Base-by-base conservation (phyloP, 2,888 invertebrate genomes). In the Notodonta dromedarius region DNA sequence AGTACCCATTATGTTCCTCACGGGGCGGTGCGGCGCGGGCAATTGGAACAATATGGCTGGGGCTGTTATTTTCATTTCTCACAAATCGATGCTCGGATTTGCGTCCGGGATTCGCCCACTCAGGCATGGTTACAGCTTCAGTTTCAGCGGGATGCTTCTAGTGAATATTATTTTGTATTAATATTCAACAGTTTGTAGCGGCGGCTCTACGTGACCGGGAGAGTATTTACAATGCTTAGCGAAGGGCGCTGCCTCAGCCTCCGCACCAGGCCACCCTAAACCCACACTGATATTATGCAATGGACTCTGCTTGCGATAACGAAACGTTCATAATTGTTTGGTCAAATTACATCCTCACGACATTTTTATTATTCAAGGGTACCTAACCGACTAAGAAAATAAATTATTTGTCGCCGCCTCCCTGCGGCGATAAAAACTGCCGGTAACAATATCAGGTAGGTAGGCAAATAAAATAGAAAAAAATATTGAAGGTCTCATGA, bases 181-280 rank as follows among this genome's bases (percentile, higher is more conserved):
- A 91, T 91, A 92, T 93, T 91, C 88, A 93, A 88, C 90, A 90
- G 89, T 89, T 89, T 89, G 87, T 86, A 85, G 81, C 78, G 77
- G 82, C 78, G 76, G 82, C 78, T 79, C 79, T 87, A 91, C 91
- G 91, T 92, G 91, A 88, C 90, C 83, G 83, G 83, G 88, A 82
- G 84, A 85, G 84, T 90, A 89, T 92, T 91, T 89, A 88, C 89
- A 87, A 86, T 90, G 89, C 90, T 91, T 88, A 91, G 87, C 85
- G 84, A 82, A 83, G 86, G 87, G 87, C 80, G 83, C 83, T 77
- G 82, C 83, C 82, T 80, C 82, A 71, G 78, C 76, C 69, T 70
- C 77, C 74, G 76, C 72, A 71, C 75, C 71, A 69, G 68, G 60
- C 71, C 71, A 72, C 67, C 70, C 78, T 67, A 71, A 68, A 60